Percentiles rank a stretch among this genome's conserved stretches.
Conservation (phyloP, 2,888 invertebrate genomes). For the Hirudinaria manillensis region DNA sequence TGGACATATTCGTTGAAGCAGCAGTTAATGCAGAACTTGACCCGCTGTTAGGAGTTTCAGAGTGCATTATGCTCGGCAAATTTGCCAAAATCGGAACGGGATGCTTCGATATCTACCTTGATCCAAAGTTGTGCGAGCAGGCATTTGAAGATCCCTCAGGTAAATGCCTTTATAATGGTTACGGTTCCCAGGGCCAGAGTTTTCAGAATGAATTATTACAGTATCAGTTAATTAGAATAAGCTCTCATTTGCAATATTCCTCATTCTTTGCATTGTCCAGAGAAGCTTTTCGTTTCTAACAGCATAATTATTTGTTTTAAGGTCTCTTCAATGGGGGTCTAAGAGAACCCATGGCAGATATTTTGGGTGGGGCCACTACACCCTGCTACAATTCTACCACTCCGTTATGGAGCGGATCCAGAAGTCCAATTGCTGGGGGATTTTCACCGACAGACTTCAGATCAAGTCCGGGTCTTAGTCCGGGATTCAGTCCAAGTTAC, state of each 20-base stretch:
- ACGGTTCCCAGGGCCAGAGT: neutral
- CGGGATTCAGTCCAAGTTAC: conserved; percentile 65
- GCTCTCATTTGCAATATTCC: neutral
- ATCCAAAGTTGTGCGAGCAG: conserved; percentile 95
- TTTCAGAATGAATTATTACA: too few relatives aligned
- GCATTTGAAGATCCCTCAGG: conserved; percentile 53
- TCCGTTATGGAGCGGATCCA: conserved; percentile 51
- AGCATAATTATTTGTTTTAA: neutral
- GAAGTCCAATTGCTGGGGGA: conserved; percentile 46
- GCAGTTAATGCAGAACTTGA: conserved; percentile 95
- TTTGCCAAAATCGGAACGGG: conserved; percentile 94
- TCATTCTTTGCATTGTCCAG: too few relatives aligned
- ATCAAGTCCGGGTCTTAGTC: conserved; percentile 44
- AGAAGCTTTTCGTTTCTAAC: too few relatives aligned
- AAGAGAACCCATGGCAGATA: neutral
- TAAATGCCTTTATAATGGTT: neutral
- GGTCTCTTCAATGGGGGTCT: neutral
- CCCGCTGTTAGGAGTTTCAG: conserved; percentile 95
- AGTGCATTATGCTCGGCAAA: conserved; percentile 98
- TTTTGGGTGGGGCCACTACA: neutral
- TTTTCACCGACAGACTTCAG: conserved; percentile 55
- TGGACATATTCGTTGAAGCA: conserved; percentile 92
- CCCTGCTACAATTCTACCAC: too few relatives aligned
- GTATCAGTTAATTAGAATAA: too few relatives aligned
- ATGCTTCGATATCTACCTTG: conserved; percentile 89